phyloP scores from a whole-genome alignment of 2,888 invertebrate genomes.

The Chirona hameri region DNA sequence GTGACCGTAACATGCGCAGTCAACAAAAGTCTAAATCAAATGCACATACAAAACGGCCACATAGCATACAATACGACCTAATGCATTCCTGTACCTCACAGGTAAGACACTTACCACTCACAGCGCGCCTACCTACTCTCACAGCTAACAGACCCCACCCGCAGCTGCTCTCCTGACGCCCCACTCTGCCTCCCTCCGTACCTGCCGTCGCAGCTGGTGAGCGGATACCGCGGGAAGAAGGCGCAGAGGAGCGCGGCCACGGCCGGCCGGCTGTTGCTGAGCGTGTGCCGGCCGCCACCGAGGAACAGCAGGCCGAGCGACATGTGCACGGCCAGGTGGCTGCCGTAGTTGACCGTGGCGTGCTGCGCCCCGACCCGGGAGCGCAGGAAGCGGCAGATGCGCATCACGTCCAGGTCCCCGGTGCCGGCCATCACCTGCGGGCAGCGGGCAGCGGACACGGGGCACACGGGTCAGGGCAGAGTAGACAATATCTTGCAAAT shows the following conservation, averaged over 20 bases:
- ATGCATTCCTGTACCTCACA: too few relatives aligned
- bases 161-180: too few relatives aligned
- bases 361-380: constrained; percentile 65
- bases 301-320: constrained; percentile 88
- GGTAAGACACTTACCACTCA: too few relatives aligned
- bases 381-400: constrained; percentile 78
- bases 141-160: too few relatives aligned
- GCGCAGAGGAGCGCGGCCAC: constrained; percentile 88
- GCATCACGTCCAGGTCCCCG: constrained; percentile 75
- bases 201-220: constrained; percentile 94
- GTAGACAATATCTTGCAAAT: too few relatives aligned
- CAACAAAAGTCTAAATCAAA: too few relatives aligned
- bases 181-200: constrained; percentile 45
- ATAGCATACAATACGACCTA: too few relatives aligned
- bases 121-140: too few relatives aligned
- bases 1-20: too few relatives aligned
- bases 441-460: too few relatives aligned
- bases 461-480: too few relatives aligned
- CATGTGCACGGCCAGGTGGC: constrained; percentile 94
- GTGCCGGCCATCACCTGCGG: constrained; percentile 86
- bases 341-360: constrained; percentile 60
- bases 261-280: constrained; percentile 75
- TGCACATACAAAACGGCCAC: too few relatives aligned
- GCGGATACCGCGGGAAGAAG: constrained; percentile 95
- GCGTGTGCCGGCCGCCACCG: constrained; percentile 84